phyloP scores from a whole-genome alignment of 2,797 vertebrate genomes.

The Karalla daura region DNA sequence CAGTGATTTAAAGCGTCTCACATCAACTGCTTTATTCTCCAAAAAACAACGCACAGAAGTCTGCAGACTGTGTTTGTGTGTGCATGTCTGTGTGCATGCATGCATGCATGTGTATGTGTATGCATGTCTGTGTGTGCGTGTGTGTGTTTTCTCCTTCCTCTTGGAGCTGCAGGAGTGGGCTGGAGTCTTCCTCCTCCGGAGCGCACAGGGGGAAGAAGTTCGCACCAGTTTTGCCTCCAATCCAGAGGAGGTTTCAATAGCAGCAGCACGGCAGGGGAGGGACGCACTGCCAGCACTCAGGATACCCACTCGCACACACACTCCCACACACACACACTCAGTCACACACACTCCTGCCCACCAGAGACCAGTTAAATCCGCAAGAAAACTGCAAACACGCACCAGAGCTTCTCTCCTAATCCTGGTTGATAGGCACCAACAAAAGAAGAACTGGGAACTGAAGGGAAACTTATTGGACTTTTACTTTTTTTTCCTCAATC shows the following conservation, averaged over 20 bases:
- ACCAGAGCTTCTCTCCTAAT: constrained; percentile 67
- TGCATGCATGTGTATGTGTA: no score
- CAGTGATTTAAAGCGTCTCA: no score
- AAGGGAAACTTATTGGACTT: constrained; percentile 74
- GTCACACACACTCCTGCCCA: constrained; percentile 67
- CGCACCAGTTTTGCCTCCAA: constrained; percentile 78
- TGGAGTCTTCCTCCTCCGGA: constrained; percentile 74
- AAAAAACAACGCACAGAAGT: no score
- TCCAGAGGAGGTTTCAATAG: constrained; percentile 82
- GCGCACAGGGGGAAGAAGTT: constrained; percentile 61
- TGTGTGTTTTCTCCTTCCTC: neutral
- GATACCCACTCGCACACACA: constrained; percentile 70
- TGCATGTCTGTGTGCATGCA: no score
- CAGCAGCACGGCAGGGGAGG: constrained; percentile 82
- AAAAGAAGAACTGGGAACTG: constrained; percentile 61
- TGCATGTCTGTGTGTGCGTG: constrained; percentile 32
- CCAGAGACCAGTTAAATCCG: constrained; percentile 76
- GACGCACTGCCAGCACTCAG: constrained; percentile 78
- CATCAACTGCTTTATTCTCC: no score
- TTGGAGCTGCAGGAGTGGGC: constrained; percentile 75
- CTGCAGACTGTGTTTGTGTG: neutral
- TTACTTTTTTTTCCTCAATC: constrained; percentile 35
- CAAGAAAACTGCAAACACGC: constrained; percentile 75
- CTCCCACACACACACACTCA: constrained; percentile 58
- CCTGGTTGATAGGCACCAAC: constrained; percentile 65